These are phyloP conservation scores for Tribolium castaneum DNA, from an alignment of 1,140 invertebrate species.

Conservation along the genomic window DNA sequence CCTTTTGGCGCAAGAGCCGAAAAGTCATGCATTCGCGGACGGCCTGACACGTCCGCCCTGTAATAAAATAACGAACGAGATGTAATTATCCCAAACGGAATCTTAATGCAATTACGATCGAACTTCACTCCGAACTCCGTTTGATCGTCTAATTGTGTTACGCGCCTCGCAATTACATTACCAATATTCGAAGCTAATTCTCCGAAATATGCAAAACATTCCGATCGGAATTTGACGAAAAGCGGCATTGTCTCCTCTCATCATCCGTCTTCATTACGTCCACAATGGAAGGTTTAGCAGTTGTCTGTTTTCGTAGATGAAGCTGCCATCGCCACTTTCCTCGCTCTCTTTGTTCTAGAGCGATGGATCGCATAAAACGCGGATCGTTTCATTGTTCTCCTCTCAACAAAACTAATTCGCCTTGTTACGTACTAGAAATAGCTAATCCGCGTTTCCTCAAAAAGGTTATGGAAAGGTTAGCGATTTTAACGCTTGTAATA, in stretches of 20 bases:
- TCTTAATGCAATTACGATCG: conserved; percentile 2
- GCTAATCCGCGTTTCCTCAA: background rate
- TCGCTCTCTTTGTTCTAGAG: conserved; percentile 52
- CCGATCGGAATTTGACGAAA: background rate
- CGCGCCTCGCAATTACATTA: background rate
- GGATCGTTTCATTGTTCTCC: conserved; percentile 53
- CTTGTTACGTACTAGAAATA: conserved; percentile 49
- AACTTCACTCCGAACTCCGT: background rate
- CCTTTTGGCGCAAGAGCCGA: background rate
- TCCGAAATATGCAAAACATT: background rate
- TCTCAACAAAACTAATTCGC: conserved; percentile 57
- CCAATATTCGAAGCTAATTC: background rate
- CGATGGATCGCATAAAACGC: conserved; percentile 52
- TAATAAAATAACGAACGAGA: background rate
- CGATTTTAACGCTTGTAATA: background rate
- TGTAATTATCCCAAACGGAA: background rate
- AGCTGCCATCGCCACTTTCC: conserved; percentile 51
- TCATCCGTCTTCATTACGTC: conserved; percentile 62
- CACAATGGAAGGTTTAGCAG: conserved; percentile 59
- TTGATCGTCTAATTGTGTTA: conserved; percentile 1
- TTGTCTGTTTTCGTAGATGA: conserved; percentile 57
- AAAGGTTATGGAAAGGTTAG: background rate
- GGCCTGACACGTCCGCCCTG: background rate
- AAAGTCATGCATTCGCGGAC: background rate
- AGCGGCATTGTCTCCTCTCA: conserved; percentile 53